Evolutionary conservation across 1,140 invertebrate species (phyloP).

Genomic region (Drosophila lacertosa): DNA sequence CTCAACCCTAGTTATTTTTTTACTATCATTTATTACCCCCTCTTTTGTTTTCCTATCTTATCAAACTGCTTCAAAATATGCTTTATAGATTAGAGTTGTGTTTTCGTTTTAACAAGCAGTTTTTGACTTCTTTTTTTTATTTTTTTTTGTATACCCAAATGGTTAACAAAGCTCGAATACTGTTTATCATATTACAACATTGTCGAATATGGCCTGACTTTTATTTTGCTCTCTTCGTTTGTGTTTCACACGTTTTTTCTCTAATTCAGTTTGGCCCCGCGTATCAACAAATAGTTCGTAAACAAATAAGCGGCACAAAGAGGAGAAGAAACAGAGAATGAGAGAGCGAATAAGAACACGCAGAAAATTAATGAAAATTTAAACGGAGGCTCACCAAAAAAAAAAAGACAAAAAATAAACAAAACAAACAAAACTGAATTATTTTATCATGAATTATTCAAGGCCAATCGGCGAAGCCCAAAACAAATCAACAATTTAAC

Average conservation of each 20-base stretch:
- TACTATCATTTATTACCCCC: too few species aligned
- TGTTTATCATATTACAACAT: conserved; percentile 13
- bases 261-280: conserved; percentile 13
- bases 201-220: neutral
- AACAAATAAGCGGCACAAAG: conserved; percentile 67
- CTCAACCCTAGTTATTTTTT: too few species aligned
- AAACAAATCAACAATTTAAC: conserved; percentile 28
- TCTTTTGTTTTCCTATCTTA: neutral
- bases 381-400: conserved; percentile 32
- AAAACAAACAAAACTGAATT: conserved; percentile 31
- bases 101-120: neutral
- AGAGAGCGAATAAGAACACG: conserved; percentile 23
- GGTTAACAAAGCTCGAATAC: neutral
- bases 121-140: neutral
- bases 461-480: conserved; percentile 55
- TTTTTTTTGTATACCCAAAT: neutral
- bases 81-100: neutral
- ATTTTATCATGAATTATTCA: conserved; percentile 80
- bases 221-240: conserved; percentile 2
- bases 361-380: conserved; percentile 69
- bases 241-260: neutral
- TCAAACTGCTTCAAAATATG: neutral
- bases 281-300: conserved; percentile 63
- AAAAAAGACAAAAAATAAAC: conserved; percentile 34
- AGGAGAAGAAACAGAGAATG: conserved; percentile 17